Percentiles rank a stretch among this genome's conserved stretches.
phyloP scores from a whole-genome alignment of 2,113 vertebrate species.

The Thomomys bottae region DNA sequence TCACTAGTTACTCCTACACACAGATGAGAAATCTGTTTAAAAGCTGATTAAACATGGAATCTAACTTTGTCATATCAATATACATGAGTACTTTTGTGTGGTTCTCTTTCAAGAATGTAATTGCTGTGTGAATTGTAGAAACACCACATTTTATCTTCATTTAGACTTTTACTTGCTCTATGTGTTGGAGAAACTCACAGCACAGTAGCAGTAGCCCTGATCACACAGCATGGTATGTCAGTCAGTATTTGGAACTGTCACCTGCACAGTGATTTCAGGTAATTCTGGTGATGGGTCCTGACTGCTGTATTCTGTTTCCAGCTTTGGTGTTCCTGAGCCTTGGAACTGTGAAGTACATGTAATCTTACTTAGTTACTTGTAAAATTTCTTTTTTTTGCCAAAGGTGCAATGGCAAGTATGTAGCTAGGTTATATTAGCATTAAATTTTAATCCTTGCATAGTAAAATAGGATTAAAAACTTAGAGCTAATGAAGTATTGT shows the following conservation, averaged over 20 bases:
- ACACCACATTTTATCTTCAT: neutral
- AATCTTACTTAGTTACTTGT: neutral
- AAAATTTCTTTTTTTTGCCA: neutral
- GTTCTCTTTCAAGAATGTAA: conserved; percentile 4
- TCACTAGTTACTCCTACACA: neutral
- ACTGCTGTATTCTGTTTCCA: neutral
- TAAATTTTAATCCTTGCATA: neutral
- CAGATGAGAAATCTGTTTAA: neutral
- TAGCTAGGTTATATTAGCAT: neutral
- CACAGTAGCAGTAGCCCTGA: neutral
- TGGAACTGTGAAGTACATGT: conserved; percentile 12
- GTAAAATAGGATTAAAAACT: conserved; percentile 8
- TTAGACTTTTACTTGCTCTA: neutral
- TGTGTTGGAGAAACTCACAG: neutral
- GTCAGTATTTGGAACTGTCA: neutral
- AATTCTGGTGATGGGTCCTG: neutral
- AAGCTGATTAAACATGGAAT: neutral
- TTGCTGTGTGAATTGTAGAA: neutral
- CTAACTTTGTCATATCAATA: neutral
- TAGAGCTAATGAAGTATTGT: neutral
- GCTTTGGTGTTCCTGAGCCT: neutral
- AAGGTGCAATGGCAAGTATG: neutral
- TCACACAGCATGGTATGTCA: neutral
- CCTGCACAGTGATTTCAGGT: neutral
- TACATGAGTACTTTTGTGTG: neutral